A percentile compares a stretch with the other conserved stretches of the same genome.
Evolutionary conservation across 2,888 invertebrate species (phyloP).

Genomic region (Andrena marginata): DNA sequence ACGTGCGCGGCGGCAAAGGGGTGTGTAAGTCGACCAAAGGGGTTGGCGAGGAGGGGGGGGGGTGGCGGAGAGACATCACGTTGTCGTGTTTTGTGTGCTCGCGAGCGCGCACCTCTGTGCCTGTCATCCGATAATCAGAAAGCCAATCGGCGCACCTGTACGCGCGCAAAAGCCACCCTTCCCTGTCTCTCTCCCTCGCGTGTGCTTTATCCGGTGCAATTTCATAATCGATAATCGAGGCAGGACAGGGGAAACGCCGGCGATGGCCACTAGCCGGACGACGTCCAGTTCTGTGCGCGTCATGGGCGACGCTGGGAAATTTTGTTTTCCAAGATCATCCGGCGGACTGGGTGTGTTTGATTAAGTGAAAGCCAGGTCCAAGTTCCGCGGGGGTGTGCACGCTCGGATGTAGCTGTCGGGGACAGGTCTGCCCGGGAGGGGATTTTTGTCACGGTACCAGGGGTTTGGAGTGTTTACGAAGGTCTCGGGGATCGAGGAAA

Average conservation of each 20-base stretch:
- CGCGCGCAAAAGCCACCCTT: conserved; percentile 19
- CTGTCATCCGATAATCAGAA: conserved; percentile 72
- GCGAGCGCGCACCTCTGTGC: conserved; percentile 10
- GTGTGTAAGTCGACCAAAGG: conserved; percentile 30
- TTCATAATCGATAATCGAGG: conserved; percentile 76
- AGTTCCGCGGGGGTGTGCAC: conserved; percentile 1
- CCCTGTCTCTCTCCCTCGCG: conserved; percentile 51
- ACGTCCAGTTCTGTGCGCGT: conserved; percentile 47
- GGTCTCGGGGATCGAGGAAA: background rate
- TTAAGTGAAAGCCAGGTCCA: conserved; percentile 3
- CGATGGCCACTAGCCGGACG: conserved; percentile 45
- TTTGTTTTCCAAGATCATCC: conserved; percentile 61
- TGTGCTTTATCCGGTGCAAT: conserved; percentile 73
- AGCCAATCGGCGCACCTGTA: conserved; percentile 59
- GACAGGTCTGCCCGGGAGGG: background rate
- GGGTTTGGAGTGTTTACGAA: background rate
- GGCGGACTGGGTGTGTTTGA: conserved; percentile 7
- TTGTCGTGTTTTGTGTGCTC: conserved; percentile 15
- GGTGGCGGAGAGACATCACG: background rate
- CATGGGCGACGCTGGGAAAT: conserved; percentile 42
- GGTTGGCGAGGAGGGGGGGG: background rate
- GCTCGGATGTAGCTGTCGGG: background rate
- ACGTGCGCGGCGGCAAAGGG: conserved; percentile 34
- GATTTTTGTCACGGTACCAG: background rate
- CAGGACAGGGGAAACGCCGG: conserved; percentile 13